Conservation (phyloP, 2,888 invertebrate genomes). For the Rhagium mordax region DNA sequence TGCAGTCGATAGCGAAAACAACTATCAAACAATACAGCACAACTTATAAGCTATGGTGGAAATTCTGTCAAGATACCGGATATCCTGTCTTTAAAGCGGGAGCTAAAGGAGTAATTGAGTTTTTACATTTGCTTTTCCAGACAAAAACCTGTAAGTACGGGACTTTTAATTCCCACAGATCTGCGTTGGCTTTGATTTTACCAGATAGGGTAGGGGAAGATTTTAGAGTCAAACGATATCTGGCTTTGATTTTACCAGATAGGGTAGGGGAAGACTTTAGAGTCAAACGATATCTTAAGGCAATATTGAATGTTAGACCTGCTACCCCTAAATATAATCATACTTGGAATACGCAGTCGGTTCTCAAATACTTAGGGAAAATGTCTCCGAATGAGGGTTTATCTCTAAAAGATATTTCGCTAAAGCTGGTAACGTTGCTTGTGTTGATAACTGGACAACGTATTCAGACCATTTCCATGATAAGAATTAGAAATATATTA, state of each 20-base stretch:
- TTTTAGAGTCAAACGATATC: constrained; percentile 42
- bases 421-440: constrained; percentile 45
- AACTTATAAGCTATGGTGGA: constrained; percentile 47
- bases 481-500: constrained; percentile 41
- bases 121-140: not conserved
- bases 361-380: constrained; percentile 43
- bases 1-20: constrained; percentile 42
- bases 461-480: constrained; percentile 41
- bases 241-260: constrained; percentile 18
- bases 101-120: not conserved
- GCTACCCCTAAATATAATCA: constrained; percentile 44
- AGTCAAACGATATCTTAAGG: constrained; percentile 49
- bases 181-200: constrained; percentile 27
- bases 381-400: constrained; percentile 23
- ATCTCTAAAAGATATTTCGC: constrained; percentile 32
- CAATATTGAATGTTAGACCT: constrained; percentile 45
- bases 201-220: constrained; percentile 9
- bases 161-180: constrained; percentile 25
- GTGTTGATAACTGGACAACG: constrained; percentile 48
- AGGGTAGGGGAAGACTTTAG: constrained; percentile 14
- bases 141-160: not conserved
- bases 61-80: constrained; percentile 34
- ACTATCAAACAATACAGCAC: constrained; percentile 49
- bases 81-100: constrained; percentile 13
- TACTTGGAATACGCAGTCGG: constrained; percentile 49